Conservation (phyloP, 1,140 invertebrate species). For the Copidosoma floridanum region DNA sequence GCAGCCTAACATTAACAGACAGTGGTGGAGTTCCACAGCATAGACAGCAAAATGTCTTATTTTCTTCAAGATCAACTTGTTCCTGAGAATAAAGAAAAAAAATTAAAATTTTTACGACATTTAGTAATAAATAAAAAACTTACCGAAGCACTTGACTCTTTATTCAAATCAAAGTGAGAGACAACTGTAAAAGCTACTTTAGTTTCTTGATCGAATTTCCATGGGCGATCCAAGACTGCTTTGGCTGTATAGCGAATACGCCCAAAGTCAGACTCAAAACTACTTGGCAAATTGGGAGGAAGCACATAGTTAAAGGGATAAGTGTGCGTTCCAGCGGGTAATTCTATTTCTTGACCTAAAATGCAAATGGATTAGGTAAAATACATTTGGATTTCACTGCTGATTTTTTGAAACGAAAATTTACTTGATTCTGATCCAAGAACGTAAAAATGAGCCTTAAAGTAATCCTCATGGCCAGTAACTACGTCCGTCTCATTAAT, state of each 20-base stretch:
- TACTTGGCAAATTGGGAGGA: conserved; percentile 71
- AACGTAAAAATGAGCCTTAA: conserved; percentile 65
- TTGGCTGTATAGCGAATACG: conserved; percentile 79
- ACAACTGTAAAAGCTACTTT: conserved; percentile 84
- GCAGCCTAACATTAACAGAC: conserved; percentile 62
- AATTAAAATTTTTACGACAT: conserved; percentile 3
- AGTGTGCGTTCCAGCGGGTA: conserved; percentile 67
- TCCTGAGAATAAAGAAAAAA: conserved; percentile 57
- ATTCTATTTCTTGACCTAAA: conserved; percentile 67
- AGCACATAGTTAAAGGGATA: conserved; percentile 72
- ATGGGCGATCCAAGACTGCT: conserved; percentile 79
- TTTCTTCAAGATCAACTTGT: conserved; percentile 62
- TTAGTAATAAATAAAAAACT: conserved; percentile 4
- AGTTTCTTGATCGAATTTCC: conserved; percentile 84
- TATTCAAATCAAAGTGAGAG: conserved; percentile 79
- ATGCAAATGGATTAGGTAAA: too few relatives aligned
- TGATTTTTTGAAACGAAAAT: too few relatives aligned
- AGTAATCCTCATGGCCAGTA: conserved; percentile 70
- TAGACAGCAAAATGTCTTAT: conserved; percentile 71
- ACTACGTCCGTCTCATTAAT: conserved; percentile 60
- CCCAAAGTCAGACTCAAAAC: conserved; percentile 83
- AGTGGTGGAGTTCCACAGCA: conserved; percentile 68
- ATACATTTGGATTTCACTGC: too few relatives aligned
- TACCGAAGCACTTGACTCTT: conserved; percentile 31
- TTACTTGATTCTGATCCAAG: conserved; percentile 62